Conservation (phyloP, 2,113 vertebrate species). For the Calonectris borealis region DNA sequence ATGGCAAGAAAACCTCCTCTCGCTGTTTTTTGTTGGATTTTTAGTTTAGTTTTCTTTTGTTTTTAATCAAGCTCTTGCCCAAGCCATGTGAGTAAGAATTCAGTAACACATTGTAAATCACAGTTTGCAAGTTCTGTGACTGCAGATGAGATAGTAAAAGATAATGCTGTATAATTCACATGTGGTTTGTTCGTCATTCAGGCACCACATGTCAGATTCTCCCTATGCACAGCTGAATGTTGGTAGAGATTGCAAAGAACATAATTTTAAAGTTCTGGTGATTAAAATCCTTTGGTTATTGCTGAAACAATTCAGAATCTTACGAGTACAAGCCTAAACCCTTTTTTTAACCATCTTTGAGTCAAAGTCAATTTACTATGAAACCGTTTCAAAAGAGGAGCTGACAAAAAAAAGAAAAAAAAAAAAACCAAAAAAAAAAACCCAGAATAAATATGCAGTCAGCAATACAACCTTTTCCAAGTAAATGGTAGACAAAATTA, state of each 20-base stretch:
- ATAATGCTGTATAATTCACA: slow-evolving; percentile 43
- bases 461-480: neutral
- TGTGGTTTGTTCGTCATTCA: slow-evolving; percentile 48
- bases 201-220: slow-evolving; percentile 37
- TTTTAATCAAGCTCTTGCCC: slow-evolving; percentile 59
- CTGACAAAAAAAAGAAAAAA: neutral
- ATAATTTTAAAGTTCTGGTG: neutral
- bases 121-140: slow-evolving; percentile 36
- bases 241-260: neutral
- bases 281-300: neutral
- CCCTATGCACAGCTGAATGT: neutral
- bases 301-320: neutral
- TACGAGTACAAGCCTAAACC: neutral
- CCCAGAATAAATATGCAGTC: neutral
- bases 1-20: slow-evolving; percentile 39
- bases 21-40: neutral
- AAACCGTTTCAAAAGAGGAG: neutral
- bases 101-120: slow-evolving; percentile 59
- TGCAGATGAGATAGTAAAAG: slow-evolving; percentile 58
- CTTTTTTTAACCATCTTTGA: neutral
- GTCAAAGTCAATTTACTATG: neutral
- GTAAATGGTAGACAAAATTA: neutral
- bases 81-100: slow-evolving; percentile 37
- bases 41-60: slow-evolving; percentile 39
- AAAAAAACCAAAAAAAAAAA: too few relatives aligned